These are phyloP conservation scores for Akabosia matsudoensis DNA, from an alignment of 1,140 invertebrate species.

Conservation along the genomic window DNA sequence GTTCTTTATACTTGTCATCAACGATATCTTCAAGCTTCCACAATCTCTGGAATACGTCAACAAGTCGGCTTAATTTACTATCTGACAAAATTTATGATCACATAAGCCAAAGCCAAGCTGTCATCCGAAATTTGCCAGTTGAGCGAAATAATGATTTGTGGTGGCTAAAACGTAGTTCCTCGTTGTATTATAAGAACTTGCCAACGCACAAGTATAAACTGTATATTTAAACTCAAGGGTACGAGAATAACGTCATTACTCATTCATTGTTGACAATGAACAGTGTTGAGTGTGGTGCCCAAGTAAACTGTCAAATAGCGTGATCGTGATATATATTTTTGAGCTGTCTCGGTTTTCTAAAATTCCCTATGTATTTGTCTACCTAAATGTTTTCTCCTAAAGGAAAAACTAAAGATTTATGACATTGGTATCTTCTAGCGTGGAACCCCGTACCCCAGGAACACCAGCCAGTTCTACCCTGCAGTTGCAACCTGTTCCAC, in stretches of 20 bases:
- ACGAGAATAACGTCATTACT: not conserved
- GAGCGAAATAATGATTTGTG: not conserved
- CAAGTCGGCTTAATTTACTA: not conserved
- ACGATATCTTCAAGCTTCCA: not conserved
- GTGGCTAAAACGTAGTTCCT: not conserved
- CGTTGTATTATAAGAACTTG: not conserved
- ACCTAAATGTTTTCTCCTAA: too few species aligned
- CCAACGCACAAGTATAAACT: not conserved
- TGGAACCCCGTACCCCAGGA: not conserved
- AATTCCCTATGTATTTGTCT: too few species aligned
- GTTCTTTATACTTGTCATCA: not conserved
- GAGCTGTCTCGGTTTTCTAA: too few species aligned
- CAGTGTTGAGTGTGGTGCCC: not conserved
- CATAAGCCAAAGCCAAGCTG: not conserved
- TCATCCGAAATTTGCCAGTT: not conserved
- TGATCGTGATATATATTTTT: too few species aligned
- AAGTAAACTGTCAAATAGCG: too few species aligned
- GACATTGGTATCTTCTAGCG: too few species aligned
- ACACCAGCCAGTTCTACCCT: not conserved
- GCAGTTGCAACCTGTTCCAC: conserved; percentile 27
- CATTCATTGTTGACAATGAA: not conserved
- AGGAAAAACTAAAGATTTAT: too few species aligned
- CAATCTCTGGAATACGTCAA: not conserved
- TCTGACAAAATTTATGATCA: not conserved
- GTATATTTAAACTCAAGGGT: not conserved